phyloP scores from a whole-genome alignment of 2,113 vertebrate species.

The Onychorhynchus coronatus region DNA sequence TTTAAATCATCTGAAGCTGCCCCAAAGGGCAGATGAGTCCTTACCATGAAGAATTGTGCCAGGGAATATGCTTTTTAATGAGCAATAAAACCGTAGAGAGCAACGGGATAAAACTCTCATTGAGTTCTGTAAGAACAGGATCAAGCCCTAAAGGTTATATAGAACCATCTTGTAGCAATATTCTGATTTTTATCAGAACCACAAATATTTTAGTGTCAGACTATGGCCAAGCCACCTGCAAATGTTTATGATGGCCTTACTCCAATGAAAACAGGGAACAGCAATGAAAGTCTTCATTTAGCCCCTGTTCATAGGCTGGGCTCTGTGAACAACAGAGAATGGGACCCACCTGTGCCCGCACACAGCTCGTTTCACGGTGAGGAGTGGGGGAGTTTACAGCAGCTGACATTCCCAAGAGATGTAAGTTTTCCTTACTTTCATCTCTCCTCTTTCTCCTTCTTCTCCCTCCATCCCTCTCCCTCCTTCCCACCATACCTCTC shows the following conservation, averaged over 20 bases:
- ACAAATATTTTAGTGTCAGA: conserved; percentile 86
- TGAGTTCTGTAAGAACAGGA: conserved; percentile 37
- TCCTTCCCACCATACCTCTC: neutral
- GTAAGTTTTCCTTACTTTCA: neutral
- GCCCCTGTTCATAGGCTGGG: conserved; percentile 58
- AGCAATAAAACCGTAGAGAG: conserved; percentile 67
- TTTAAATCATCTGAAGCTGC: conserved; percentile 33
- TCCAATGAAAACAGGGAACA: conserved; percentile 83
- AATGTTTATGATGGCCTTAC: conserved; percentile 81
- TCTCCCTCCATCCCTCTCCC: neutral
- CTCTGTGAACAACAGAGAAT: conserved; percentile 67
- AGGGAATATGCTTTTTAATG: conserved; percentile 70
- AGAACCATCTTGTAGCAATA: conserved; percentile 83
- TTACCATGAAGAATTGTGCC: conserved; percentile 64
- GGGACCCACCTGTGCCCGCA: conserved; percentile 77
- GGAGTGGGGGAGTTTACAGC: conserved; percentile 44
- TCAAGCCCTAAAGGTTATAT: conserved; percentile 65
- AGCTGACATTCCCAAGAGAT: conserved; percentile 38
- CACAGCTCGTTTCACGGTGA: conserved; percentile 36
- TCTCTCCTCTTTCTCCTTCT: neutral
- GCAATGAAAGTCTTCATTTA: conserved; percentile 83
- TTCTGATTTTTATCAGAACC: conserved; percentile 87
- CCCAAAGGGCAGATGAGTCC: conserved; percentile 64
- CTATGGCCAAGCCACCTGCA: conserved; percentile 86
- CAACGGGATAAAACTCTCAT: conserved; percentile 50